phyloP scores from a whole-genome alignment of 2,113 vertebrate species.

The Cyprinus carpio region DNA sequence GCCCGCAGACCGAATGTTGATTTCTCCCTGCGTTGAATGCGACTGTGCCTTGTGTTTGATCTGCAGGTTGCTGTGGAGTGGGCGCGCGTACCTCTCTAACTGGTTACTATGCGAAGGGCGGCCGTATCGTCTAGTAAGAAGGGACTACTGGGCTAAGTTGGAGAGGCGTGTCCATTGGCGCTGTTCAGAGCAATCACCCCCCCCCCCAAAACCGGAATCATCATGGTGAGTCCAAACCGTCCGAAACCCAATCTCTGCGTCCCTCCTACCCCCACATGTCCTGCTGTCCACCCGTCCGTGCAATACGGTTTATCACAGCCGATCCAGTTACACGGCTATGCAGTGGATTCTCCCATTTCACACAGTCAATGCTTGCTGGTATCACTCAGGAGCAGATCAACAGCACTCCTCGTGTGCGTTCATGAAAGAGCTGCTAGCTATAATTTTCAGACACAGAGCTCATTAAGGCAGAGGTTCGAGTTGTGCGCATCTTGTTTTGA shows the following conservation, averaged over 20 bases:
- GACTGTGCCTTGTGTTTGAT: neutral
- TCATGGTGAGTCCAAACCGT: conserved; percentile 85
- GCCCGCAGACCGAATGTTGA: neutral
- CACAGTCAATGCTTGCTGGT: neutral
- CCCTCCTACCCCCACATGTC: conserved; percentile 12
- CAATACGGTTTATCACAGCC: conserved; percentile 2
- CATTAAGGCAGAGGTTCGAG: conserved; percentile 33
- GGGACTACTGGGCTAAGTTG: conserved; percentile 95
- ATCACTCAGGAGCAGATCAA: conserved; percentile 45
- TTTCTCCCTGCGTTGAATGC: too few species aligned
- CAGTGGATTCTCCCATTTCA: conserved; percentile 13
- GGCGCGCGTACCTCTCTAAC: conserved; percentile 86
- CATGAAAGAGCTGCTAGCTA: conserved; percentile 44
- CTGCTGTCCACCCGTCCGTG: neutral
- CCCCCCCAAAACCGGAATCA: conserved; percentile 94
- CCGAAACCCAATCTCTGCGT: conserved; percentile 15
- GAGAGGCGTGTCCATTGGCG: conserved; percentile 95
- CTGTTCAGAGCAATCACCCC: conserved; percentile 92
- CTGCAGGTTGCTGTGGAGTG: conserved; percentile 92
- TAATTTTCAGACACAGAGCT: conserved; percentile 49
- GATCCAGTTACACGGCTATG: conserved; percentile 35
- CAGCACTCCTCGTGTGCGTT: conserved; percentile 31
- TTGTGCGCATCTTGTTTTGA: neutral
- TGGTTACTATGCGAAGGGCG: conserved; percentile 99
- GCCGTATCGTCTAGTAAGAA: conserved; percentile 95